Conservation (phyloP, 2,888 invertebrate genomes). For the Ichneumon xanthorius region DNA sequence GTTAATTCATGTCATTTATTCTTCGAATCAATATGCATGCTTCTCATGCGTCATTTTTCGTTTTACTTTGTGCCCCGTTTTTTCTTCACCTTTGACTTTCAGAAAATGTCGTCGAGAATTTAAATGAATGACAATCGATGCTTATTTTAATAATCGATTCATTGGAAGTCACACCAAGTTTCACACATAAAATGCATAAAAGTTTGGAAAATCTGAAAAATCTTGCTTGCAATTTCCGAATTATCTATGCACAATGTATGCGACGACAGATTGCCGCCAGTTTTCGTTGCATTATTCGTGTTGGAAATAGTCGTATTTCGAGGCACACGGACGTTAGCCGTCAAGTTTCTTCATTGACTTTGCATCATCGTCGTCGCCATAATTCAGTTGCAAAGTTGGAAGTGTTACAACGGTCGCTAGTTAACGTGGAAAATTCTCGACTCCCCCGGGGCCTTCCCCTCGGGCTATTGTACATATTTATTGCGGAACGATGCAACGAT, state of each 20-base stretch:
- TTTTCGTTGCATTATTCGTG: neutral
- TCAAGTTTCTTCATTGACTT: neutral
- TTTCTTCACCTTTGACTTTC: neutral
- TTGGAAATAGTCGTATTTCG: neutral
- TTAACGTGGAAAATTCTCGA: slow-evolving; percentile 27
- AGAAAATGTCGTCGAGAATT: neutral
- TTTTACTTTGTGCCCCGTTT: neutral
- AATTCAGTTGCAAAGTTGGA: neutral
- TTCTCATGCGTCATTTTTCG: neutral
- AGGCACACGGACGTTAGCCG: neutral
- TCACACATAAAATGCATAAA: no score
- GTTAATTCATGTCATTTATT: neutral
- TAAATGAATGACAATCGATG: neutral
- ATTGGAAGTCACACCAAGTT: no score
- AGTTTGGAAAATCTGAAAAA: no score
- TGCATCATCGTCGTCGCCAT: neutral
- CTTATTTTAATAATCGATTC: no score
- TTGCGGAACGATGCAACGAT: neutral
- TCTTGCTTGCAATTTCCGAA: no score
- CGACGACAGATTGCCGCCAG: neutral
- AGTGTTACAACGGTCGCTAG: neutral
- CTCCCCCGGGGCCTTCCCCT: neutral
- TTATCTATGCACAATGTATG: no score
- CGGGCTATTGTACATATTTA: slow-evolving; percentile 12
- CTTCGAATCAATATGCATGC: neutral